phyloP scores from a whole-genome alignment of 2,888 invertebrate genomes.

The Ichneumoninae sp. region DNA sequence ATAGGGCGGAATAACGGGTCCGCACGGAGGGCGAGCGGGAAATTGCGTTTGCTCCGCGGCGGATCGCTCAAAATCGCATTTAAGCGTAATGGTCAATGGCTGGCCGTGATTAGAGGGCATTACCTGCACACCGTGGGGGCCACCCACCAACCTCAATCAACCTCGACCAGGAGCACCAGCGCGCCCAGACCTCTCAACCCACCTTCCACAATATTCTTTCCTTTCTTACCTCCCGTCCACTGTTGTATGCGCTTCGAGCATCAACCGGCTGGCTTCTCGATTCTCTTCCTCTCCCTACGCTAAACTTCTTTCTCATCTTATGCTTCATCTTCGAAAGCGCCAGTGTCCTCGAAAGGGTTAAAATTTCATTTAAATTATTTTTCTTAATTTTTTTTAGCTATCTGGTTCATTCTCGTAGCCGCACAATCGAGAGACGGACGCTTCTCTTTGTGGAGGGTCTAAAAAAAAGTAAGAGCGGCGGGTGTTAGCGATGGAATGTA shows the following conservation, averaged over 20 bases:
- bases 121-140: constrained; percentile 77
- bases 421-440: neutral
- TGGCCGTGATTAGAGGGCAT: constrained; percentile 81
- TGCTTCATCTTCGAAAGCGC: neutral
- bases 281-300: neutral
- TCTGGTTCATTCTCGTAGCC: neutral
- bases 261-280: constrained; percentile 26
- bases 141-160: constrained; percentile 83
- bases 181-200: constrained; percentile 17
- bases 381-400: neutral
- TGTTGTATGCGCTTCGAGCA: constrained; percentile 24
- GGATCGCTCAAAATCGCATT: constrained; percentile 80
- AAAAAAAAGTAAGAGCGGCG: constrained; percentile 59
- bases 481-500: constrained; percentile 75
- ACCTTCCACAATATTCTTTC: constrained; percentile 30
- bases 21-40: constrained; percentile 64
- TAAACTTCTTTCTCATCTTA: neutral
- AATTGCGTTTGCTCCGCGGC: constrained; percentile 67
- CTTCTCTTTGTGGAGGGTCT: constrained; percentile 34
- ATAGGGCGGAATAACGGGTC: constrained; percentile 40
- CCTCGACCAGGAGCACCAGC: constrained; percentile 67
- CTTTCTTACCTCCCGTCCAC: constrained; percentile 24
- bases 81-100: constrained; percentile 80
- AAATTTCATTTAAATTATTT: neutral
- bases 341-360: neutral